These are phyloP conservation scores for Cydia pomonella DNA, from an alignment of 1,140 invertebrate genomes.

Conservation along the genomic window DNA sequence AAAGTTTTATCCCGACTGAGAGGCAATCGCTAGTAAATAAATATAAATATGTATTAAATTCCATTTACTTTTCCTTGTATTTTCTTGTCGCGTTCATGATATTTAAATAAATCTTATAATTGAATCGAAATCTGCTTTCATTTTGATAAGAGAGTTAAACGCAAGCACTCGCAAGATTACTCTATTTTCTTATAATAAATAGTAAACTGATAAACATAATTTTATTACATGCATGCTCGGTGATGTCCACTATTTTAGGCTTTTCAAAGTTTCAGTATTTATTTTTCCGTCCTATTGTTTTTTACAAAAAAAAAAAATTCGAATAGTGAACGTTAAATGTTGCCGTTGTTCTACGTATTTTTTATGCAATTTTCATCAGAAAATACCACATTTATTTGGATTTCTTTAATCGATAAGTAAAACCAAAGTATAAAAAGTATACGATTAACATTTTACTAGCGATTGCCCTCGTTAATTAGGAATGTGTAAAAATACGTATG, in stretches of 20 bases:
- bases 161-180: not conserved
- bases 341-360: not conserved
- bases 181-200: not conserved
- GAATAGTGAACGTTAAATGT: not conserved
- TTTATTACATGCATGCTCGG: not conserved
- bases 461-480: conserved; percentile 33
- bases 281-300: not conserved
- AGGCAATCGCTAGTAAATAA: conserved; percentile 11
- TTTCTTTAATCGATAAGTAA: not conserved
- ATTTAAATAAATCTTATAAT: not conserved
- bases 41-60: not conserved
- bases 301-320: not conserved
- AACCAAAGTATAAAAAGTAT: not conserved
- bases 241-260: not conserved
- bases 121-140: conserved; percentile 34
- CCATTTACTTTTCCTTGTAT: not conserved
- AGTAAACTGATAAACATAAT: not conserved
- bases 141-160: conserved; percentile 10
- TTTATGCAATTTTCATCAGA: not conserved
- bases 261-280: not conserved
- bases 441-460: not conserved
- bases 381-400: not conserved
- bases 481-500: conserved; percentile 42
- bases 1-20: conserved; percentile 14
- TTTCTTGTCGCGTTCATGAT: not conserved